phyloP scores from a whole-genome alignment of 2,797 vertebrate species.

The Fistularia tabacaria region DNA sequence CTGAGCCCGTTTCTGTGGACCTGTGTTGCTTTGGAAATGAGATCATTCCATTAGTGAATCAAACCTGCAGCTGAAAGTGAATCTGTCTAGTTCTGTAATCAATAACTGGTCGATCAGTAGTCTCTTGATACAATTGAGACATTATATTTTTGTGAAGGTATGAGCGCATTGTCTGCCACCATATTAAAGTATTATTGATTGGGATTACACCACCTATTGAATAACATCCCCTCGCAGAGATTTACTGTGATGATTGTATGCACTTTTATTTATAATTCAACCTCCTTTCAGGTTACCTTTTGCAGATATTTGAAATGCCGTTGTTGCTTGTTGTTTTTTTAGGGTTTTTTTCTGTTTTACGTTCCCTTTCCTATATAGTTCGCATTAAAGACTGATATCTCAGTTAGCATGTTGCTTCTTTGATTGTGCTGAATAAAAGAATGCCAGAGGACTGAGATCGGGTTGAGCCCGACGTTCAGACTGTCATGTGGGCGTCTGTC shows the following conservation, averaged over 20 bases:
- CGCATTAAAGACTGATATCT: neutral
- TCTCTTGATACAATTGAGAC: constrained; percentile 23
- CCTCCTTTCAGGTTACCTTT: no score
- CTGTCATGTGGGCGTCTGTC: constrained; percentile 51
- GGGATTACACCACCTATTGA: constrained; percentile 20
- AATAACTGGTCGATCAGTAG: constrained; percentile 26
- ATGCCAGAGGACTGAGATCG: constrained; percentile 18
- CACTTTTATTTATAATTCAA: neutral
- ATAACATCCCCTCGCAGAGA: constrained; percentile 6
- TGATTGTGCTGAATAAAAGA: constrained; percentile 36
- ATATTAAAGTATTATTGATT: constrained; percentile 37
- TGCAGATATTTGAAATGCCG: no score
- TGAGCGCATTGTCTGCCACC: constrained; percentile 26
- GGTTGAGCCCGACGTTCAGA: constrained; percentile 34
- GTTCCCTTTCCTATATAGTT: neutral
- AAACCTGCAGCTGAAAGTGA: constrained; percentile 6
- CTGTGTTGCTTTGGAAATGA: constrained; percentile 19
- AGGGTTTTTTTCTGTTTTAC: neutral
- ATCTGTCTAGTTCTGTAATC: constrained; percentile 25
- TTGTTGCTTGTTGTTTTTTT: no score
- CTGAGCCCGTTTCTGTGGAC: neutral
- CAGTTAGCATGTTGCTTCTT: constrained; percentile 24
- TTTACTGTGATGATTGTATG: neutral
- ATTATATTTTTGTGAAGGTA: constrained; percentile 15
- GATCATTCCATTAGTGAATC: constrained; percentile 13